Evolutionary conservation across 2,113 vertebrate genomes (phyloP).

Genomic region (Mormoops blainvillei): DNA sequence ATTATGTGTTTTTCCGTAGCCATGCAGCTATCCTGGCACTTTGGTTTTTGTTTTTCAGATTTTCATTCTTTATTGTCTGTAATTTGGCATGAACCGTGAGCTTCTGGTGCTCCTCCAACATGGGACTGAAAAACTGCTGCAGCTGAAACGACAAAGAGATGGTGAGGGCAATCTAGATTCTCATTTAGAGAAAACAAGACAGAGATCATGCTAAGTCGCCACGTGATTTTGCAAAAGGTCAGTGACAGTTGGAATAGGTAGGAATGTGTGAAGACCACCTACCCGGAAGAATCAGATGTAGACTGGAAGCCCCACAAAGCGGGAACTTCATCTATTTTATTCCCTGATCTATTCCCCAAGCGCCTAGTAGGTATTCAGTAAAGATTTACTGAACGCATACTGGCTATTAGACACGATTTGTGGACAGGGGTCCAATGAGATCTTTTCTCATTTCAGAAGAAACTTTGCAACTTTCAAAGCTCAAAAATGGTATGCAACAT

Average conservation of each 20-base stretch:
- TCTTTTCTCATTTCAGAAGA: neutral
- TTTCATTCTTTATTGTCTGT: constrained; percentile 69
- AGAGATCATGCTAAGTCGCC: neutral
- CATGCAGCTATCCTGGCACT: constrained; percentile 69
- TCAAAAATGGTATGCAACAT: neutral
- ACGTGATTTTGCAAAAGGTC: neutral
- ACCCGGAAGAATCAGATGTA: neutral
- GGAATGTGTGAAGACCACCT: neutral
- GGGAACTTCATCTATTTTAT: neutral
- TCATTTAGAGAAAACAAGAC: neutral
- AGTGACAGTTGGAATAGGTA: too few species aligned
- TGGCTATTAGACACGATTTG: neutral
- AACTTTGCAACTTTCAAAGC: neutral
- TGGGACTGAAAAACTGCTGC: constrained; percentile 78
- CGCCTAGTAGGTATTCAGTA: neutral
- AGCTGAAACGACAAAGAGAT: constrained; percentile 72
- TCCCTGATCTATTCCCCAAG: neutral
- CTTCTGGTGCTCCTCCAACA: constrained; percentile 72
- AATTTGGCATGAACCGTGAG: constrained; percentile 49
- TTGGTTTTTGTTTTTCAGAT: constrained; percentile 64
- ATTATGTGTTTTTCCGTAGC: constrained; percentile 78
- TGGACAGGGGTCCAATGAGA: neutral
- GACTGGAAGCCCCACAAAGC: neutral
- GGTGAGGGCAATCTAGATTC: neutral
- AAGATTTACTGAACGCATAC: neutral